Evolutionary conservation across 2,113 vertebrate species (phyloP).

Genomic region (Ceyx melanurus): DNA sequence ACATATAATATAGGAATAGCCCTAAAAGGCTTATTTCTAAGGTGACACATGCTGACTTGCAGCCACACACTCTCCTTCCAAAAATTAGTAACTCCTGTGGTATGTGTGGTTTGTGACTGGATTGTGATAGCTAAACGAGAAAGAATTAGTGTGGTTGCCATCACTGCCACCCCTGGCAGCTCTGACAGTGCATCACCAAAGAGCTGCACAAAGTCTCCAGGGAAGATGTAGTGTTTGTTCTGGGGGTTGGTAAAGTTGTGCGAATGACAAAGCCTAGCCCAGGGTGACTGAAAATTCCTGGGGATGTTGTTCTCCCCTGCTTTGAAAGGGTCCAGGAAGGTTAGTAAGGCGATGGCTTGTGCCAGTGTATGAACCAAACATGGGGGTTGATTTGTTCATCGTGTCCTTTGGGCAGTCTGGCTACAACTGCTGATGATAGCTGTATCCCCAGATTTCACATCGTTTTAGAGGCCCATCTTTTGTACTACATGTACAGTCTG

Average conservation of each 20-base stretch:
- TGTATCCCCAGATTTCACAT: not conserved
- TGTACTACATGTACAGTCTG: not conserved
- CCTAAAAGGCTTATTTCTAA: conserved; percentile 21
- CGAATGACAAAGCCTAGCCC: not conserved
- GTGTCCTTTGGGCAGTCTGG: not conserved
- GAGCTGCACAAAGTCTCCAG: fast-evolving
- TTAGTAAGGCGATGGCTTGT: not conserved
- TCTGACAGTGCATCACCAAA: not conserved
- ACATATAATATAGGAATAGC: not conserved
- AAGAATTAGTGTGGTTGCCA: not conserved
- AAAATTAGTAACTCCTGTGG: not conserved
- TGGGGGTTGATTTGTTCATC: not conserved
- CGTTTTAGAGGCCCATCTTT: not conserved
- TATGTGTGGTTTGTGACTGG: conserved; percentile 2
- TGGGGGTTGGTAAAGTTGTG: not conserved
- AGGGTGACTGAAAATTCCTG: not conserved
- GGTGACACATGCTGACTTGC: conserved; percentile 36
- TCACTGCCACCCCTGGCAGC: not conserved
- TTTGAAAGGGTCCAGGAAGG: not conserved
- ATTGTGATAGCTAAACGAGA: not conserved
- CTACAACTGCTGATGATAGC: not conserved
- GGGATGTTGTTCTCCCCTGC: not conserved
- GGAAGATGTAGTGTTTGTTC: not conserved
- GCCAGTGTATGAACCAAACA: not conserved
- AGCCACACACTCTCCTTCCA: not conserved